Evolutionary conservation across 2,797 vertebrate species (phyloP).

Genomic region (Gorsachius magnificus): DNA sequence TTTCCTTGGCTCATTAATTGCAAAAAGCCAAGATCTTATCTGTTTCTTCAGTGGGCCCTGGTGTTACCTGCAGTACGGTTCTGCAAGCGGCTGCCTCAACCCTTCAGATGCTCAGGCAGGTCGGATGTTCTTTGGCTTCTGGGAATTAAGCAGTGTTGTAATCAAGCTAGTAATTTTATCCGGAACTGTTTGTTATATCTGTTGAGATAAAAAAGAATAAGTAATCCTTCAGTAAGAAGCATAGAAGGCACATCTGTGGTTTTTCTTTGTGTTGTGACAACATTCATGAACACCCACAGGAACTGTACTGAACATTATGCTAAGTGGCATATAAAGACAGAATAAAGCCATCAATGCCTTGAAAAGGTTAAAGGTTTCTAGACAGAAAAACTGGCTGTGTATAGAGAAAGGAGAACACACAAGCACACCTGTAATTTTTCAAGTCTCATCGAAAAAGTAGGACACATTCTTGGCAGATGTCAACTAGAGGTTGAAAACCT

Average conservation of each 20-base stretch:
- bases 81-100: not conserved
- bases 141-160: not conserved
- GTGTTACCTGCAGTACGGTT: not conserved
- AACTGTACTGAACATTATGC: not conserved
- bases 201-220: not conserved
- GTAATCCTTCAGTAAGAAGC: not conserved
- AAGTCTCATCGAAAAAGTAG: not conserved
- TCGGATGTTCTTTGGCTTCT: not conserved
- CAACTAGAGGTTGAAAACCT: not conserved
- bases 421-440: not conserved
- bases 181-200: not conserved
- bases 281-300: not conserved
- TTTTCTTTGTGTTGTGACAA: not conserved
- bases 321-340: not conserved
- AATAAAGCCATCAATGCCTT: not conserved
- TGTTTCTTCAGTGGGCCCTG: not conserved
- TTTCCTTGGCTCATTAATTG: not conserved
- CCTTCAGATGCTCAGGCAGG: not conserved
- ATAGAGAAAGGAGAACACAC: not conserved
- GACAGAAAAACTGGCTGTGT: not conserved
- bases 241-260: not conserved
- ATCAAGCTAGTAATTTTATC: not conserved
- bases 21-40: not conserved
- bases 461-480: not conserved
- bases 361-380: not conserved